Evolutionary conservation across 2,113 vertebrate genomes (phyloP), one percentile per base, ranked within the genome.

Genomic region (Cavia porcellus): DNA sequence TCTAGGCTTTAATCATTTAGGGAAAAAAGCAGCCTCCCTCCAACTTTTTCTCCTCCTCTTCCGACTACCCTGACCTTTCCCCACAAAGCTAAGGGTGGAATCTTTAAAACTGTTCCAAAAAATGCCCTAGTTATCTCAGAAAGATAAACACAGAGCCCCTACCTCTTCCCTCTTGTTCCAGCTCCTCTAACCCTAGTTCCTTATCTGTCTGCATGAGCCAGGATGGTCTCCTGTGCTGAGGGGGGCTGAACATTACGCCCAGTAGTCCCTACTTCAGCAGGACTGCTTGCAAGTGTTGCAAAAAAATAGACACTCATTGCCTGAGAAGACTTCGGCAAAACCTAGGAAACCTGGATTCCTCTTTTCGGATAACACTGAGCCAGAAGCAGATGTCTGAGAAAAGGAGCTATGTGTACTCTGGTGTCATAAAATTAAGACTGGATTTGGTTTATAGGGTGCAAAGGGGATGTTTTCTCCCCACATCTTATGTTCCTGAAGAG

Each of bases 391-490:
- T 38, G 19, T 57, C 97, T 72, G 95, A 95, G 90, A 89, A 32
- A 8, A 90, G 70, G 45, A 85, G 0, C 5, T 2, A 2, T 3
- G 32, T 10, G 4, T 38, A 59, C n/a, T 62, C 0, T 17, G 70
- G 74, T 72, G 32, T 75, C 80, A 72, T 0, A 20, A 92, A 89
- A 95, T 95, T 89, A 81, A 98, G 97, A 89, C 97, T 92, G 92
- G 0, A 0, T 61, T 61, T 3, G 68, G 66, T 92, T 62, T 47
- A 72, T 64, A 47, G 12, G 2, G 12, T 55, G 17, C 38, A 25
- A n/a, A 47, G 24, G 81, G 32, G 30, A 74, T 22, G 25, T 30
- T 11, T 7, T 1, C 2, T 70, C 38, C 64, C n/a, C 35, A 32
- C 83, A 68, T 32, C 14, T 25, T 15, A 4, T 5, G 13, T 24